Base-by-base conservation (phyloP, 1,140 invertebrate genomes). In the Asobara japonica region DNA sequence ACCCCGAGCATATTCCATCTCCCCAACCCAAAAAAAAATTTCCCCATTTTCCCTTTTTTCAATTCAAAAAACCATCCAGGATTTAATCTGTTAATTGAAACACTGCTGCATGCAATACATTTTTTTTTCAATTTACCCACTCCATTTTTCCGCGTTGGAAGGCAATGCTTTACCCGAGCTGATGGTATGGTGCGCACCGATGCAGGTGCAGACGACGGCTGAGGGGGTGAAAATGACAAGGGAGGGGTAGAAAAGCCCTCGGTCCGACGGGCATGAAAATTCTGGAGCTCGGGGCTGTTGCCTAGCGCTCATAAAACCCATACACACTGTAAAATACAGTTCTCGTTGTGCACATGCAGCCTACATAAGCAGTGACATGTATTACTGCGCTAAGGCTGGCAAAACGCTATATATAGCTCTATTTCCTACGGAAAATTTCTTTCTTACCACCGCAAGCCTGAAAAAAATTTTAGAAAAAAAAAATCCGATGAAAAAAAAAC, bases 111-210 rank as follows among this genome's bases (percentile, higher is more conserved):
- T 45, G 22, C 20, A 10, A 48, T 1, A 62, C 25, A 30, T 30
- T 31, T 62, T 30, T 62, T 62, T 30, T 62, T 16, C n/a, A 31
- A 62, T 62, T 62, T 29, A 29, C 31, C 11, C 29, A 25, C 27
- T 31, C 27, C 27, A 29, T 62, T 62, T 62, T 33, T 31, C 11
- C 0, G 18, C 10, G 36, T 38, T 38, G 36, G 33, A 70, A 45
- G 48, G 41, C 45, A 69, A 48, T 41, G 25, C 20, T 38, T 62
- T 51, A 45, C 41, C 36, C 61, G 13, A 27, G 38, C 45, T 65
- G 33, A 30, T 29, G 6, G 68, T 36, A 70, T 65, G 69, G 69
- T 71, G 69, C 69, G 69, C 69, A 71, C 69, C 69, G 69, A 31
- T 71, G 69, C 69, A 71, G 61, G 69, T 71, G 69, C 69, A 71